Conservation (phyloP, 1,140 invertebrate species). For the Cyclina sinensis region DNA sequence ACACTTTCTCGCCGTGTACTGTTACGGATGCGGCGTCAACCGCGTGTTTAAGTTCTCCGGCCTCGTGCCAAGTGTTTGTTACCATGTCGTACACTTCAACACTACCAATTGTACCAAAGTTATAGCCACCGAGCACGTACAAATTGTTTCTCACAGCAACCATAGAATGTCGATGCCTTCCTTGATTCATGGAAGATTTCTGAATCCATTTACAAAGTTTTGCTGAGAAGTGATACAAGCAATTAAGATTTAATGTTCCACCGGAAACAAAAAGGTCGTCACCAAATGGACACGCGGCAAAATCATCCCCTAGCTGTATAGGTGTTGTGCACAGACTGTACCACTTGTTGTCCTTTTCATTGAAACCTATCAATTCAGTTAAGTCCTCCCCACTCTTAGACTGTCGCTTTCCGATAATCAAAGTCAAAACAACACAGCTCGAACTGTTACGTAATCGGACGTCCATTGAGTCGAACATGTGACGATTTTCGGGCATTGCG, state of each 20-base stretch:
- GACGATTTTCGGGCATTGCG: constrained; percentile 65
- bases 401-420: constrained; percentile 59
- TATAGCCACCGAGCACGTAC: constrained; percentile 75
- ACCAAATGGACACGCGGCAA: constrained; percentile 72
- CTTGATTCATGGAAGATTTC: constrained; percentile 72
- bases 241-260: constrained; percentile 71
- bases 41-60: constrained; percentile 69
- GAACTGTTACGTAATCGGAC: not conserved
- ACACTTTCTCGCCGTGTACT: constrained; percentile 71
- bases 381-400: constrained; percentile 58
- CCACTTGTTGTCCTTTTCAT: constrained; percentile 63
- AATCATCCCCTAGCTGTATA: constrained; percentile 73
- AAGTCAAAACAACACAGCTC: constrained; percentile 1
- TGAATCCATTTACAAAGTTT: constrained; percentile 71
- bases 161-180: constrained; percentile 73
- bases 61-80: constrained; percentile 69
- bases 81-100: constrained; percentile 74
- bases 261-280: constrained; percentile 77
- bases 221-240: constrained; percentile 67
- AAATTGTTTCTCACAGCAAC: constrained; percentile 68
- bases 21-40: constrained; percentile 71
- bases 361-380: constrained; percentile 64
- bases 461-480: constrained; percentile 46
- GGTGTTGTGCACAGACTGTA: constrained; percentile 71
- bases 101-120: constrained; percentile 63